A percentile compares a stretch with the other conserved stretches of the same genome.
Conservation (phyloP, 1,140 invertebrate genomes). For the Cepaea nemoralis region DNA sequence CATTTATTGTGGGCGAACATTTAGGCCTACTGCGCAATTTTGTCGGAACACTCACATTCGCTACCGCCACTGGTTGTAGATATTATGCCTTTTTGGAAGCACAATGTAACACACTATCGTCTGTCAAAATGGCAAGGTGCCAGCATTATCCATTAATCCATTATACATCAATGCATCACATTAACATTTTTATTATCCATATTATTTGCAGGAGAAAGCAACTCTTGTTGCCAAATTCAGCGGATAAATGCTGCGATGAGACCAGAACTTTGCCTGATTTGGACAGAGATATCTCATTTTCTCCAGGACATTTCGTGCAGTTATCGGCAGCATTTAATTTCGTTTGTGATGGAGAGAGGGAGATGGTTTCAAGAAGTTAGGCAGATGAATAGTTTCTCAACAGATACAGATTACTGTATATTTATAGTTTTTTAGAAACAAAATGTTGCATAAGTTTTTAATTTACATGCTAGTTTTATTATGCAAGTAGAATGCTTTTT, state of each 20-base stretch:
- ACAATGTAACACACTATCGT: too few relatives aligned
- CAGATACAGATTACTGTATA: background rate
- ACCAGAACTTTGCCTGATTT: background rate
- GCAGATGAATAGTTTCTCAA: background rate
- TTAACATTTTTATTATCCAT: too few relatives aligned
- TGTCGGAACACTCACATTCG: too few relatives aligned
- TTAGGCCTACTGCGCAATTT: too few relatives aligned
- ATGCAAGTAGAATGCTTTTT: background rate
- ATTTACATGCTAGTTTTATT: background rate
- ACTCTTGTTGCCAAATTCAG: conserved; percentile 34
- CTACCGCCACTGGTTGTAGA: too few relatives aligned
- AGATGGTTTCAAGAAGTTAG: background rate
- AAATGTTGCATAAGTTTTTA: background rate
- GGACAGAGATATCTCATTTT: conserved; percentile 6
- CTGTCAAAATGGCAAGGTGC: too few relatives aligned
- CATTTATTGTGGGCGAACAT: too few relatives aligned
- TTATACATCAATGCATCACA: background rate
- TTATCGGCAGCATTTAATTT: conserved; percentile 33
- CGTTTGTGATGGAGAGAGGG: conserved; percentile 12
- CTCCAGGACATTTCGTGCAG: conserved; percentile 2
- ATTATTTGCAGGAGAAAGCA: conserved; percentile 34
- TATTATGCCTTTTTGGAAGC: too few relatives aligned
- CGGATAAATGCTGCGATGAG: conserved; percentile 1
- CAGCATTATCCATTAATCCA: too few relatives aligned
- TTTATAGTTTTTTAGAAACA: too few relatives aligned